Evolutionary conservation across 2,888 invertebrate species (phyloP).

Genomic region (Drosophila siamana): DNA sequence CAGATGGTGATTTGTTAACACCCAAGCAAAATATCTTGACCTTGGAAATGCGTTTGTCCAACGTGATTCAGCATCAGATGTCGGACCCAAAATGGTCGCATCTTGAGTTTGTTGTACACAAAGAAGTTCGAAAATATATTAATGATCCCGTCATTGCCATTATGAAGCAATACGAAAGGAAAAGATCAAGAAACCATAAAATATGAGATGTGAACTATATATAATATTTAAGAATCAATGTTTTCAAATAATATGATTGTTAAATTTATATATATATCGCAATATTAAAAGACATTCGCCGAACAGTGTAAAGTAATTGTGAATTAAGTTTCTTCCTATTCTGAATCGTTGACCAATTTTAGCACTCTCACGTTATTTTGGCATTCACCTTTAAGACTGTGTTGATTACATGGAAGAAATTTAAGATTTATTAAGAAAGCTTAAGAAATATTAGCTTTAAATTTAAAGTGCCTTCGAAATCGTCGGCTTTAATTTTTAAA

Average conservation of each 20-base stretch:
- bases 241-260: neutral
- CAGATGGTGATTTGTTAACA: conserved; percentile 60
- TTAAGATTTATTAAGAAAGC: too few species aligned
- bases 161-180: conserved; percentile 58
- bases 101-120: conserved; percentile 58
- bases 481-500: neutral
- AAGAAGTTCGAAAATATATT: conserved; percentile 55
- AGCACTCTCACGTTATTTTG: neutral
- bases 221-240: neutral
- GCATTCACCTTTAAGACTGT: neutral
- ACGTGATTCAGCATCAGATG: conserved; percentile 61
- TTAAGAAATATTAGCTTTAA: too few species aligned
- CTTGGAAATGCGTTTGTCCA: conserved; percentile 62
- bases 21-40: conserved; percentile 68
- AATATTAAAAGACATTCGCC: neutral
- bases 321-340: neutral
- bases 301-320: neutral
- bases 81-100: conserved; percentile 70
- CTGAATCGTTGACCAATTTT: conserved; percentile 1
- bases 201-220: neutral
- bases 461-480: too few species aligned
- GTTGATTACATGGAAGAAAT: neutral
- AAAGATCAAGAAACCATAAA: neutral
- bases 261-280: too few species aligned
- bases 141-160: conserved; percentile 70